Base-by-base conservation (phyloP, 37 sponge, comb jelly and placozoan species). In the Crambe crambe region DNA sequence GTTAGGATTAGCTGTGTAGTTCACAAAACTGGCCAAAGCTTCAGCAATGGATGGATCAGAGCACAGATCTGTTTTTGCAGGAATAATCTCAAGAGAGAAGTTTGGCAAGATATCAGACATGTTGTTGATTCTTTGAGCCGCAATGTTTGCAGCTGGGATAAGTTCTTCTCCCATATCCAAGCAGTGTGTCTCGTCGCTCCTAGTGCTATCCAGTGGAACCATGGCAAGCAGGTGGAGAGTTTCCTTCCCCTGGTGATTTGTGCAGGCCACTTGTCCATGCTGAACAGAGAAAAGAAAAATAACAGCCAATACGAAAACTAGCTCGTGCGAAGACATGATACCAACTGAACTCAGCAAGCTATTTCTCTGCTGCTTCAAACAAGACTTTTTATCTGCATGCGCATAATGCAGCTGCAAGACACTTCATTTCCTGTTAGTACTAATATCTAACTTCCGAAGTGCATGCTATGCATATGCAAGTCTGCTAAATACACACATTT, bases 81-180 rank as follows among this genome's bases (percentile, higher is more conserved):
- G 42, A 2, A 80, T 58, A 8, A 86, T 30, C 62, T 79, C 86
- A 44, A 86, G 63, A 41, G 26, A 22, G 58, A 74, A 80, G 18
- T 68, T 80, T 0, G 37, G 29, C 18, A 80, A 58, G 26, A 86
- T 56, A 0, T 69, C 30, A 32, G 34, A 25, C 21, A 29, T 47
- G 4, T 54, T 56, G 58, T 86, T 86, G 62, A 80, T 67, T 15
- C 58, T 72, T 30, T 79, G 67, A 34, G 51, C 32, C 12, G 86
- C 86, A 8, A 79, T 15, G 10, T 37, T 37, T 34, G 69, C 80
- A 34, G 86, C 80, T 26, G 25, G 23, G n/a, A 72, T 41, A 9
- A 72, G 54, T 29, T 72, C 73, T 30, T 43, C 54, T 43, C 73
- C 73, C 39, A 39, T 43, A 29, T 72, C 51, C 20, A 72, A 18